These are phyloP conservation scores for Isichthys henryi DNA, from an alignment of 2,113 vertebrate genomes.

Conservation along the genomic window DNA sequence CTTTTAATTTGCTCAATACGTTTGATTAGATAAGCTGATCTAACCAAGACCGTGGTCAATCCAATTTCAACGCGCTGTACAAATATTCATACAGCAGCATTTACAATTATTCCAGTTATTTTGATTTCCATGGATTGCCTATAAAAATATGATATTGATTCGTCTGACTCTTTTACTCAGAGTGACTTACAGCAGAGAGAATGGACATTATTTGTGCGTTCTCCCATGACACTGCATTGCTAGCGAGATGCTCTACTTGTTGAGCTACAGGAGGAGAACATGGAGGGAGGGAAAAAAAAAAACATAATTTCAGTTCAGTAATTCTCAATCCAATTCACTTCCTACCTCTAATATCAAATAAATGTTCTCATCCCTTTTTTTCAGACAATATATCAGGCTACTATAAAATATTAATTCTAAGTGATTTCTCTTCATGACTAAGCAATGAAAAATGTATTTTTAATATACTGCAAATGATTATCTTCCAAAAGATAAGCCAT, in stretches of 20 bases:
- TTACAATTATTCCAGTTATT: not conserved
- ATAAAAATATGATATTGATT: not conserved
- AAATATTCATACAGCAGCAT: not conserved
- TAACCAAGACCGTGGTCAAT: not conserved
- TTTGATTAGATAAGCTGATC: not conserved
- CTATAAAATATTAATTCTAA: not conserved
- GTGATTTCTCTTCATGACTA: not conserved
- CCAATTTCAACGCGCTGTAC: not conserved
- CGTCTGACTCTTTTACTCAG: not conserved
- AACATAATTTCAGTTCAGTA: not conserved
- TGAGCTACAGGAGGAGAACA: not conserved
- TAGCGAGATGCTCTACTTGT: not conserved
- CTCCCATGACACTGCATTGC: not conserved
- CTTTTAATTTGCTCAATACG: not conserved
- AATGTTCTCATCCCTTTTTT: not conserved
- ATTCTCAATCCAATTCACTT: not conserved
- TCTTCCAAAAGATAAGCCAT: not conserved
- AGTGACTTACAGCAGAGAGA: not conserved
- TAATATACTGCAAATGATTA: not conserved
- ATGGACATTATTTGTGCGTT: not conserved
- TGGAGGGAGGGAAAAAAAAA: no score
- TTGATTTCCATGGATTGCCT: not conserved
- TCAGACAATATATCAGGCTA: not conserved
- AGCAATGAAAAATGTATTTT: conserved; percentile 6
- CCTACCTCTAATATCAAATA: not conserved